Percentiles rank a stretch among this genome's conserved stretches.
Conservation (phyloP, 2,113 vertebrate species). For the Taxidea taxus region DNA sequence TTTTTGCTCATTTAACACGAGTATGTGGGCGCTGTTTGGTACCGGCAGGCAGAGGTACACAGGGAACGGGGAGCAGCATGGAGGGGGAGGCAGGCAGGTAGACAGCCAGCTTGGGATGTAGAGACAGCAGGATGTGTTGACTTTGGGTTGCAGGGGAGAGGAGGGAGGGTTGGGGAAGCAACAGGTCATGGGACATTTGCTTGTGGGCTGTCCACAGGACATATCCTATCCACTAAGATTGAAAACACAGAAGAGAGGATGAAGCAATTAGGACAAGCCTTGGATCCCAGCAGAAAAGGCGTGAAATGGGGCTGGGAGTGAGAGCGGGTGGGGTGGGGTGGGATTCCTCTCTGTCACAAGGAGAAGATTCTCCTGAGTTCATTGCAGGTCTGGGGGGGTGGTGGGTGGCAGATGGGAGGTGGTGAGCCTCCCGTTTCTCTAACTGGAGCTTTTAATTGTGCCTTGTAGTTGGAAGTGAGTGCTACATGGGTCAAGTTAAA, state of each 20-base stretch:
- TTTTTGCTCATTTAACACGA: neutral
- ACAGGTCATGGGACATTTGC: neutral
- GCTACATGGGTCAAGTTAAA: neutral
- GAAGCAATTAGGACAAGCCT: neutral
- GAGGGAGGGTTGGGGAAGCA: neutral
- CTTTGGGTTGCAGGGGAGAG: neutral
- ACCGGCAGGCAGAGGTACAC: neutral
- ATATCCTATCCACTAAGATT: neutral
- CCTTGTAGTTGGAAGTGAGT: neutral
- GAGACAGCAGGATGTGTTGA: neutral
- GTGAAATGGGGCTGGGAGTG: neutral
- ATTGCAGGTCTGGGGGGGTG: neutral
- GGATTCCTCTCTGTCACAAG: neutral
- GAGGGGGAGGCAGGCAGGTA: neutral
- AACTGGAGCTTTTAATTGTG: neutral
- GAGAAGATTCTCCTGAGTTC: neutral
- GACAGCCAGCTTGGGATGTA: neutral
- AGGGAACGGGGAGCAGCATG: neutral
- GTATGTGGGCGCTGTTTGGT: rapidly evolving
- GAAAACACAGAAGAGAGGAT: neutral
- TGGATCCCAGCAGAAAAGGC: neutral
- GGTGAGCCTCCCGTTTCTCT: neutral
- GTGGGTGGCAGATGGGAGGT: neutral
- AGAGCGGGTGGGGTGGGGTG: neutral
- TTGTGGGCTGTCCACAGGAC: neutral